A percentile compares a stretch with the other conserved stretches of the same genome.
phyloP scores from a whole-genome alignment of 2,888 invertebrate genomes.

The Hirtodrosophila cameraria region DNA sequence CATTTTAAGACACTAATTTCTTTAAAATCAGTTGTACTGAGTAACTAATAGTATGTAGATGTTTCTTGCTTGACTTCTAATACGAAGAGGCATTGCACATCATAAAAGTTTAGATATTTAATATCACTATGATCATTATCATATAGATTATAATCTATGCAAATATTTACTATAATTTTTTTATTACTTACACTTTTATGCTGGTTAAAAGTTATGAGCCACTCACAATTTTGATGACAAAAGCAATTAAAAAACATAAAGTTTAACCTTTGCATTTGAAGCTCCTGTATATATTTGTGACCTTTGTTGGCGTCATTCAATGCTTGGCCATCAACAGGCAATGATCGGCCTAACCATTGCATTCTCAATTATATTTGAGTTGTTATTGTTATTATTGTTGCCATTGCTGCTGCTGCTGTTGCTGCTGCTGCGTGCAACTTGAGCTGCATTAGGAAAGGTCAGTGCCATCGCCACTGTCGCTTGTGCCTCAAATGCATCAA shows the following conservation, averaged over 20 bases:
- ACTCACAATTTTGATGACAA: slow-evolving; percentile 16
- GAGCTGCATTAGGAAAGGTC: slow-evolving; percentile 78
- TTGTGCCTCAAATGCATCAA: slow-evolving; percentile 79
- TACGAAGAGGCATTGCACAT: slow-evolving; percentile 11
- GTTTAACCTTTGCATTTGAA: slow-evolving; percentile 22
- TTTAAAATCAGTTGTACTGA: no score
- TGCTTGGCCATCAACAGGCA: slow-evolving; percentile 12
- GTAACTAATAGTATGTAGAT: not conserved
- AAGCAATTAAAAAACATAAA: slow-evolving; percentile 15
- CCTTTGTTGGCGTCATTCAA: slow-evolving; percentile 11
- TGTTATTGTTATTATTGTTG: slow-evolving; percentile 16
- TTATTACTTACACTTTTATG: slow-evolving; percentile 6
- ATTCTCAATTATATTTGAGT: slow-evolving; percentile 36
- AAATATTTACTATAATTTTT: slow-evolving; percentile 15
- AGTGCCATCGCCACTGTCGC: slow-evolving; percentile 66
- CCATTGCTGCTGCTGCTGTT: slow-evolving; percentile 13
- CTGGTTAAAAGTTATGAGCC: slow-evolving; percentile 14
- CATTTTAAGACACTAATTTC: no score
- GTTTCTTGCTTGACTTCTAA: slow-evolving; percentile 1
- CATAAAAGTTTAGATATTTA: slow-evolving; percentile 30
- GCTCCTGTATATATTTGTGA: slow-evolving; percentile 18
- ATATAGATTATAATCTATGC: no score
- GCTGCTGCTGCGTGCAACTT: slow-evolving; percentile 63
- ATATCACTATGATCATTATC: no score
- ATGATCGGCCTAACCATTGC: slow-evolving; percentile 30